Evolutionary conservation across 2,113 vertebrate genomes (phyloP), one percentile per base, ranked within the genome.

Genomic region (Callorhinus ursinus): DNA sequence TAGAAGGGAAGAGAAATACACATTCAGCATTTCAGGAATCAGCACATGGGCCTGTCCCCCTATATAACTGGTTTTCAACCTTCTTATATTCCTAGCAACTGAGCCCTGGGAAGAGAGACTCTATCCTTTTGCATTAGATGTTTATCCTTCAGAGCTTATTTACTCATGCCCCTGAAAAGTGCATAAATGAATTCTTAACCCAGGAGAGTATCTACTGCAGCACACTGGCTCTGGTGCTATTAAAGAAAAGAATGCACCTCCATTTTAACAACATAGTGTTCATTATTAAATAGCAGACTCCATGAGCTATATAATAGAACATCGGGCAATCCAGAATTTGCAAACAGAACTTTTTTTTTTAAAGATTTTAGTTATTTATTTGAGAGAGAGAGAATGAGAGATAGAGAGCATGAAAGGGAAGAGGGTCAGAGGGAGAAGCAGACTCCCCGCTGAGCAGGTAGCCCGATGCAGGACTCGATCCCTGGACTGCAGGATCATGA

Each of bases 251-350:
- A 82, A 91, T 88, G 95, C 91, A 59, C 93, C 90, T 95, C 26
- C 67, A 55, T 95, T 92, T 97, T 95, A 98, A 98, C 93, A 90
- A 72, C 90, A 61, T 82, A 97, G 90, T 96, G 80, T 74, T 97
- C 90, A 33, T 96, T 93, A 97, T 74, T 92, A 97, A 98, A 91
- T 6, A 93, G 89, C 97, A 97, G 94, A 81, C 39, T 88, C 96
- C 65, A 93, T 12, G 31, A 97, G 97, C 88, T 93, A 95, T 97
- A 96, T 96, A 98, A 98, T 76, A 98, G 98, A 98, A 98, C 95
- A 92, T 9, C 67, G 7, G 72, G 85, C 59, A 97, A 98, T 97
- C 97, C 97, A 97, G 96, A 98, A 93, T 98, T 98, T 98, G 96
- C 79, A 92, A 97, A 98, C 65, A 39, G 86, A 97, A 90, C 72